These are phyloP conservation scores for Diorhabda sublineata DNA, from an alignment of 1,140 invertebrate genomes.

Conservation along the genomic window DNA sequence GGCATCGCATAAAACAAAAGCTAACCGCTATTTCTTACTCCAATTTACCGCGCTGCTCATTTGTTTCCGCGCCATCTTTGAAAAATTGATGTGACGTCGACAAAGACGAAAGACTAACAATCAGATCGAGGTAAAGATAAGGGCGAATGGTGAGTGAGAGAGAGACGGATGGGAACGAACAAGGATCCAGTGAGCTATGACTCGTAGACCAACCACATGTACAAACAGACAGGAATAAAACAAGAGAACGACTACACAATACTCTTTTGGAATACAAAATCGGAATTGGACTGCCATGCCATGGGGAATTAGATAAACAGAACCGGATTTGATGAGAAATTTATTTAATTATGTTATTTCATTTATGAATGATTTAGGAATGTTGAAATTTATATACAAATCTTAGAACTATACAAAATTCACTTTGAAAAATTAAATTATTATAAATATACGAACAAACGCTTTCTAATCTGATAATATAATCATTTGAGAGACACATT, in stretches of 20 bases:
- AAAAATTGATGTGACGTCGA: slow-evolving; percentile 48
- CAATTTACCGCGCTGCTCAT: slow-evolving; percentile 48
- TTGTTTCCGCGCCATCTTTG: slow-evolving; percentile 47
- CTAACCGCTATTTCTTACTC: slow-evolving; percentile 49
- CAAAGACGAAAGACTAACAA: slow-evolving; percentile 45
- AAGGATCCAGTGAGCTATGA: slow-evolving; percentile 36
- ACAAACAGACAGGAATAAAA: slow-evolving; percentile 35
- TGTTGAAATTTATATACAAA: too few relatives aligned
- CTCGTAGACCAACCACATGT: slow-evolving; percentile 39
- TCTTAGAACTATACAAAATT: too few relatives aligned
- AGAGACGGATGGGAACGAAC: slow-evolving; percentile 22
- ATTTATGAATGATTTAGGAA: too few relatives aligned
- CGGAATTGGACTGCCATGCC: slow-evolving; percentile 17
- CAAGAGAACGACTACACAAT: slow-evolving; percentile 35
- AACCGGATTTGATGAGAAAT: background rate
- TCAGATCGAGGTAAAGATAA: slow-evolving; percentile 38
- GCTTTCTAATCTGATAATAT: too few relatives aligned
- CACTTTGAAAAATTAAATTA: too few relatives aligned
- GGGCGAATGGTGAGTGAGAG: slow-evolving; percentile 25
- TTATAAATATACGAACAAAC: too few relatives aligned
- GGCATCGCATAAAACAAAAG: slow-evolving; percentile 48
- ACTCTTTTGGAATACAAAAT: slow-evolving; percentile 40
- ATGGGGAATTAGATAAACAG: background rate
- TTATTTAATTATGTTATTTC: too few relatives aligned
- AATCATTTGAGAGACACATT: too few relatives aligned